Conservation (phyloP, 2,888 invertebrate genomes). For the Psococerastis gibbosa region DNA sequence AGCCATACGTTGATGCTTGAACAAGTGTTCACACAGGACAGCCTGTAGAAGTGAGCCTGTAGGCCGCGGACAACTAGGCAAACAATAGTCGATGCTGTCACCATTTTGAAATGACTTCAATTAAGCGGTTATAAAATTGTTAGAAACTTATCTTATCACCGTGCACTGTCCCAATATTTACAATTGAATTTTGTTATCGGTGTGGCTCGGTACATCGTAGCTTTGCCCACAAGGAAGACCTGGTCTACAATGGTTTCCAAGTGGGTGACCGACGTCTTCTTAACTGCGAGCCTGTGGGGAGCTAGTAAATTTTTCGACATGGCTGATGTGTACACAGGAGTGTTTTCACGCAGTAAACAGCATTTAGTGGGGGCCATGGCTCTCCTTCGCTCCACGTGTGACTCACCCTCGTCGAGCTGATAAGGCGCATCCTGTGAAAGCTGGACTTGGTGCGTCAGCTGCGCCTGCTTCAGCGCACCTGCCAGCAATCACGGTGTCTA, state of each 20-base stretch:
- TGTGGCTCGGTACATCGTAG: slow-evolving; percentile 7
- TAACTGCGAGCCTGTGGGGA: not conserved
- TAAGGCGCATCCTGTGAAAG: not conserved
- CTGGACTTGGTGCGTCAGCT: too few relatives aligned
- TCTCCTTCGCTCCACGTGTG: slow-evolving; percentile 8
- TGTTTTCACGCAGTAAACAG: slow-evolving; percentile 5
- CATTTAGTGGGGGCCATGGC: slow-evolving; percentile 8
- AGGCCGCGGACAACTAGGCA: too few relatives aligned
- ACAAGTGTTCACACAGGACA: too few relatives aligned
- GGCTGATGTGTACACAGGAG: slow-evolving; percentile 4
- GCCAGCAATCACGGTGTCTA: too few relatives aligned
- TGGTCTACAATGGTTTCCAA: not conserved
- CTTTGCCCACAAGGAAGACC: slow-evolving; percentile 3
- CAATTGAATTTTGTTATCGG: slow-evolving; percentile 10
- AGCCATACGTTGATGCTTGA: too few relatives aligned
- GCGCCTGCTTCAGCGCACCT: too few relatives aligned
- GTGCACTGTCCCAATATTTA: slow-evolving; percentile 9
- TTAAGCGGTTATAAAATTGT: slow-evolving; percentile 10
- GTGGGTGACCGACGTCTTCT: not conserved
- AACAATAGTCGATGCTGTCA: not conserved
- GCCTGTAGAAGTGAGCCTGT: too few relatives aligned
- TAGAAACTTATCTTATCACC: slow-evolving; percentile 10
- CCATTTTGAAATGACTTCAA: slow-evolving; percentile 10
- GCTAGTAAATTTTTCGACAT: slow-evolving; percentile 8
- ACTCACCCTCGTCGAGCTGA: slow-evolving; percentile 5